Percentiles rank a stretch among this genome's conserved stretches.
Conservation (phyloP, 2,113 vertebrate genomes). For the Lagenorhynchus albirostris region DNA sequence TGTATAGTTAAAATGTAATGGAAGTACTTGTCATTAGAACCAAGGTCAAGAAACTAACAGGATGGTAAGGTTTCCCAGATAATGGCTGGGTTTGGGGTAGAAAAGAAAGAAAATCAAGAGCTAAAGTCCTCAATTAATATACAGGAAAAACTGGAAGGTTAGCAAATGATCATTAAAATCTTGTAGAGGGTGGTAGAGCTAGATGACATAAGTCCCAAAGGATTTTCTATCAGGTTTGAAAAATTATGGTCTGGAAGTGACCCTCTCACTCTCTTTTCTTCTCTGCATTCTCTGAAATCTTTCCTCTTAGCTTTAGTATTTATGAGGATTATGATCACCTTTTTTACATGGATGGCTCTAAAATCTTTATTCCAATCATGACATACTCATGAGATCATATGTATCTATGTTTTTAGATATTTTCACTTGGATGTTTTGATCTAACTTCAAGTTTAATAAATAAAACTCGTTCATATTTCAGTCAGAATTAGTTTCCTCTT, state of each 20-base stretch:
- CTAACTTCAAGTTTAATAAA: not conserved
- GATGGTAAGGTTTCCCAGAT: not conserved
- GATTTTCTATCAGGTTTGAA: constrained; percentile 2
- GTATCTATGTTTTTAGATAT: not conserved
- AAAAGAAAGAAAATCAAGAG: not conserved
- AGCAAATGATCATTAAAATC: not conserved
- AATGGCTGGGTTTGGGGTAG: not conserved
- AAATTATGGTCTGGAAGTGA: not conserved
- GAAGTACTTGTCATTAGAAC: not conserved
- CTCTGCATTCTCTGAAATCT: not conserved
- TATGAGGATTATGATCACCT: not conserved
- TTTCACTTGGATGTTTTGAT: not conserved
- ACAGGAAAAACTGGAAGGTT: not conserved
- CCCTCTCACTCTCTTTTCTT: not conserved
- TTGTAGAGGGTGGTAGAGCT: not conserved
- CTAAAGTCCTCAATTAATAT: not conserved
- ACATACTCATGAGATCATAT: not conserved
- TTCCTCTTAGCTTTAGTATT: not conserved
- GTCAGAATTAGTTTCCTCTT: constrained; percentile 29
- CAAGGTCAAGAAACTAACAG: not conserved
- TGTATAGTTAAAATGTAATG: not conserved
- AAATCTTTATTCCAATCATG: not conserved
- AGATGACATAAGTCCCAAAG: not conserved
- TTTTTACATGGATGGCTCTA: not conserved
- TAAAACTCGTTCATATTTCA: not conserved